phyloP scores from a whole-genome alignment of 2,888 invertebrate species.

The Beris chalybata region DNA sequence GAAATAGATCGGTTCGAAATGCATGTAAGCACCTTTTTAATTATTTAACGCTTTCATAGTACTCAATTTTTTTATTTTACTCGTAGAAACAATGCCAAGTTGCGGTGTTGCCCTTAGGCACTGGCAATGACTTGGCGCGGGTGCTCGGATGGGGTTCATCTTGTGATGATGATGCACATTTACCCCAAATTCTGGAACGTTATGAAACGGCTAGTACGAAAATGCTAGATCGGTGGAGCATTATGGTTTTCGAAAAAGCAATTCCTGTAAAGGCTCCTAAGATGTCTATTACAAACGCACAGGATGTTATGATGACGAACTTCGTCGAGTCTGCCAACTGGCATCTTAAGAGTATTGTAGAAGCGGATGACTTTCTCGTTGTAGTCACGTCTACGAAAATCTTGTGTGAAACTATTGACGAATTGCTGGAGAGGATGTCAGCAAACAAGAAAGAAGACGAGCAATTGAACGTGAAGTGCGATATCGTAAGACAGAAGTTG shows the following conservation, averaged over 20 bases:
- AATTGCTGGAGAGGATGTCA: constrained; percentile 67
- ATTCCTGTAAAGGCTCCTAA: constrained; percentile 63
- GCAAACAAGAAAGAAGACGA: constrained; percentile 66
- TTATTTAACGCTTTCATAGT: neutral
- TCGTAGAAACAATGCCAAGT: constrained; percentile 86
- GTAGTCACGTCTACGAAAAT: constrained; percentile 73
- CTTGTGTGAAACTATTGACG: constrained; percentile 78
- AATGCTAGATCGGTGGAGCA: constrained; percentile 97
- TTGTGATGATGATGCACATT: constrained; percentile 92
- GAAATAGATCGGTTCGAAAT: constrained; percentile 94
- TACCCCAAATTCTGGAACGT: constrained; percentile 87
- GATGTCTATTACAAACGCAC: constrained; percentile 58
- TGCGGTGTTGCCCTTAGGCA: constrained; percentile 92
- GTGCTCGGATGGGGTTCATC: constrained; percentile 96
- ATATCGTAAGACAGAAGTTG: constrained; percentile 72
- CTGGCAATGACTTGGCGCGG: constrained; percentile 93
- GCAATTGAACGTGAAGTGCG: constrained; percentile 68
- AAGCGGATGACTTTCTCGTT: constrained; percentile 74
- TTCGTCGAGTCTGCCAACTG: constrained; percentile 77
- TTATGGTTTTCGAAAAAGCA: constrained; percentile 87
- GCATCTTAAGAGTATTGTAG: constrained; percentile 84
- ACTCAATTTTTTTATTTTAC: neutral
- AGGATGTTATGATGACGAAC: constrained; percentile 62
- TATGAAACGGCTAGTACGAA: constrained; percentile 97
- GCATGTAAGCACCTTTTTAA: constrained; percentile 71